Evolutionary conservation across 2,888 invertebrate genomes (phyloP).

Genomic region (Parapristionchus giblindavisi): DNA sequence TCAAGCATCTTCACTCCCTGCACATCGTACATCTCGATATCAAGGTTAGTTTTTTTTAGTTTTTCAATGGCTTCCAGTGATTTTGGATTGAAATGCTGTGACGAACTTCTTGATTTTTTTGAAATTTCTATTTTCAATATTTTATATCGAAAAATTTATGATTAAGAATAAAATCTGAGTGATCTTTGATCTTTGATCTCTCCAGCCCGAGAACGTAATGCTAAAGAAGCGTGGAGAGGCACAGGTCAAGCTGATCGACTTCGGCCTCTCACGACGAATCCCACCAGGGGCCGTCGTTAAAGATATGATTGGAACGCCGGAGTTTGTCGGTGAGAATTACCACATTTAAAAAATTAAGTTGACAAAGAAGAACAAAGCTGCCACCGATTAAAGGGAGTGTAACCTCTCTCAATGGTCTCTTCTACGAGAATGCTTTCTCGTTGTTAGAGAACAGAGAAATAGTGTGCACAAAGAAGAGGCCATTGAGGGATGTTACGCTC

Average conservation of each 20-base stretch:
- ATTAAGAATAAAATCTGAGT: too few relatives aligned
- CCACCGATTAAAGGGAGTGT: too few relatives aligned
- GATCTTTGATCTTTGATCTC: constrained; percentile 30
- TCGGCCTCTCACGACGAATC: constrained; percentile 75
- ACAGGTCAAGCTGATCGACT: constrained; percentile 78
- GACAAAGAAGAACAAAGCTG: background rate
- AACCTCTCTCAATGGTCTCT: too few relatives aligned
- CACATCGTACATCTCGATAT: constrained; percentile 78
- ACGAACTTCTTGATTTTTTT: background rate
- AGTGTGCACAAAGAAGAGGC: too few relatives aligned
- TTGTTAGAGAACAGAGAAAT: too few relatives aligned
- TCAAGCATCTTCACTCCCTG: constrained; percentile 77
- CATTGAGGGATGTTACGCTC: too few relatives aligned
- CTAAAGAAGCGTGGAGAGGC: constrained; percentile 71
- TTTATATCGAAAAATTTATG: background rate
- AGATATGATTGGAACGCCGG: constrained; percentile 76
- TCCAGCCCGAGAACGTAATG: constrained; percentile 78
- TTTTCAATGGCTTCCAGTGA: too few relatives aligned
- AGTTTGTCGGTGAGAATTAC: constrained; percentile 73
- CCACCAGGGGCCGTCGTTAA: constrained; percentile 71
- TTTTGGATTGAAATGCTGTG: background rate
- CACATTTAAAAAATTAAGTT: background rate
- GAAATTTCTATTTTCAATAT: background rate
- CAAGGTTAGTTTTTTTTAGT: constrained; percentile 72
- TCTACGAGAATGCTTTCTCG: too few relatives aligned